Evolutionary conservation across 2,888 invertebrate genomes (phyloP), one percentile per base, ranked within the genome.

Genomic region (Mimumesa dahlbomi): DNA sequence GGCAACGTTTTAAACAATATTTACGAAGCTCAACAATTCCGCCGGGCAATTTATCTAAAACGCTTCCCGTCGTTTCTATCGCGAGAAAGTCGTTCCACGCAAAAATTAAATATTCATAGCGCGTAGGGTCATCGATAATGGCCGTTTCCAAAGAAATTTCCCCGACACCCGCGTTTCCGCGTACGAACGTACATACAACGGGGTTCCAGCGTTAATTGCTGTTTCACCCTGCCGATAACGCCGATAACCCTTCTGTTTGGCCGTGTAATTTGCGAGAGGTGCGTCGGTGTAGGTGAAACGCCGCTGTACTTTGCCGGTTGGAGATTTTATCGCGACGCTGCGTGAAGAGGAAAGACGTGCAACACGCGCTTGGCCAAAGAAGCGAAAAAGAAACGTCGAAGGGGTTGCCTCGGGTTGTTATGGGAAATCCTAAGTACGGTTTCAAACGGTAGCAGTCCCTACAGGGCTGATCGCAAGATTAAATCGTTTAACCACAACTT

Each of bases 311-410:
- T n/a, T n/a, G n/a, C n/a, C n/a, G n/a, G n/a, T n/a, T n/a, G n/a
- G n/a, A n/a, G 75, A 76, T 77, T 66, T 74, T 77, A 79, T 73
- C 75, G 66, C 36, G 57, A 25, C 65, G 54, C 71, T 69, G 63
- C 62, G 66, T 64, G 69, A 43, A 58, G 36, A 48, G 66, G 62
- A 46, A 42, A 16, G 25, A 36, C 38, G 19, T 19, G n/a, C n/a
- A n/a, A n/a, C n/a, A n/a, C n/a, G n/a, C n/a, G n/a, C n/a, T n/a
- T n/a, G n/a, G n/a, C n/a, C n/a, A n/a, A n/a, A n/a, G n/a, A n/a
- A n/a, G n/a, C n/a, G n/a, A n/a, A n/a, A n/a, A n/a, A n/a, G n/a
- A n/a, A n/a, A n/a, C n/a, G n/a, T n/a, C n/a, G n/a, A n/a, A n/a
- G n/a, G n/a, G n/a, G n/a, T n/a, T n/a, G n/a, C n/a, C n/a, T n/a